Conservation (phyloP, 2,888 invertebrate species). For the Troglohyphantes excavatus region DNA sequence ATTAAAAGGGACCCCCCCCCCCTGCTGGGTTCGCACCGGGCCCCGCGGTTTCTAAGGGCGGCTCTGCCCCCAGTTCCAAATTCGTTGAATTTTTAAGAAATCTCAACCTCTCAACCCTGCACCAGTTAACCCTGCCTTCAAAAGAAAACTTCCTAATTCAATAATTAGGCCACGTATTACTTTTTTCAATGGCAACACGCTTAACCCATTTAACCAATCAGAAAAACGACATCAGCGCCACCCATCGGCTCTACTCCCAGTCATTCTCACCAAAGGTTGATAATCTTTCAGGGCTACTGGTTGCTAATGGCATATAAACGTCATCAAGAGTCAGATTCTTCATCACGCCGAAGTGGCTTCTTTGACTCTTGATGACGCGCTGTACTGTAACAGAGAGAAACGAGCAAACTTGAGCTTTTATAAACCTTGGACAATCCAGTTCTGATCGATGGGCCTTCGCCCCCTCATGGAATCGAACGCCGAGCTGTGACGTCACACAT, state of each 20-base stretch:
- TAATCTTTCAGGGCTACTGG: not conserved
- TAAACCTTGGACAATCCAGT: too few relatives aligned
- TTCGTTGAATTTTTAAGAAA: too few relatives aligned
- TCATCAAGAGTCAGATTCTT: too few relatives aligned
- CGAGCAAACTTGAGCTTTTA: not conserved
- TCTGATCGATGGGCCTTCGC: constrained; percentile 18
- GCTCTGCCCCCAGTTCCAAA: too few relatives aligned
- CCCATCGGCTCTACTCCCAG: not conserved
- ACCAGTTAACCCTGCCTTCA: too few relatives aligned
- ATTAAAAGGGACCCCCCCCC: too few relatives aligned
- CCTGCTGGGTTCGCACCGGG: too few relatives aligned
- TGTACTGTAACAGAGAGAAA: not conserved
- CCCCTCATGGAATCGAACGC: constrained; percentile 33
- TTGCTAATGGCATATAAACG: not conserved
- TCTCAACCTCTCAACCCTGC: too few relatives aligned
- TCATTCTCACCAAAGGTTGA: not conserved
- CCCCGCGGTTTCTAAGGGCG: too few relatives aligned
- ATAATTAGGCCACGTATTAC: constrained; percentile 5
- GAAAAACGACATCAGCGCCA: not conserved
- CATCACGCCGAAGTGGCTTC: too few relatives aligned
- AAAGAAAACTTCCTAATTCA: not conserved
- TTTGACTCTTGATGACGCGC: too few relatives aligned
- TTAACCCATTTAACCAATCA: not conserved
- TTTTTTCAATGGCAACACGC: not conserved
- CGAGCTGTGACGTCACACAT: constrained; percentile 39